A percentile compares a stretch with the other conserved stretches of the same genome.
These are phyloP conservation scores for Strix aluco DNA, from an alignment of 2,113 vertebrate genomes.

Conservation along the genomic window DNA sequence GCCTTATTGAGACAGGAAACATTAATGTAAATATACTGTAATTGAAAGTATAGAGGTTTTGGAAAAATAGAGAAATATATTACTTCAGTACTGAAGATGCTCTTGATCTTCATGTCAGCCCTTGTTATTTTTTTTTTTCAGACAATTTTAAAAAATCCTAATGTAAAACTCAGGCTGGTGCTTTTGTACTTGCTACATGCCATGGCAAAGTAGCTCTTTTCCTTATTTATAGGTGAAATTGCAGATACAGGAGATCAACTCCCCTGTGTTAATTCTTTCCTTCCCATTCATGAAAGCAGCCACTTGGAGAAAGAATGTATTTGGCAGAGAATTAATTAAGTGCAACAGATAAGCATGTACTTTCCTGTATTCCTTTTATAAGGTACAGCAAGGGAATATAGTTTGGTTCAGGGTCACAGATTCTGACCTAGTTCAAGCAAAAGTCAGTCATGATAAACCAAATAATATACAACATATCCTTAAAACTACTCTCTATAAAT, in stretches of 20 bases:
- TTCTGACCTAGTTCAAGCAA: neutral
- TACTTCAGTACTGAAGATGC: neutral
- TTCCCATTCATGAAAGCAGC: neutral
- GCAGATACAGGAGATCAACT: neutral
- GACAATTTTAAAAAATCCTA: neutral
- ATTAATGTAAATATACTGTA: neutral
- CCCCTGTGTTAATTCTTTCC: neutral
- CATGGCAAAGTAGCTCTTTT: neutral
- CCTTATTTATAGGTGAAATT: neutral
- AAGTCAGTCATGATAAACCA: neutral
- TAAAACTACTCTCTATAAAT: conserved; percentile 3
- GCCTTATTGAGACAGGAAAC: neutral
- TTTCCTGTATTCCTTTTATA: neutral
- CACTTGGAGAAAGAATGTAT: neutral
- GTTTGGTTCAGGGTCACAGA: neutral
- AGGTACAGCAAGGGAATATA: neutral
- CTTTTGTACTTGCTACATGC: neutral
- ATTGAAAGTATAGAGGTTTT: neutral
- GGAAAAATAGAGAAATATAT: neutral
- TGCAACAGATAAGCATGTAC: neutral
- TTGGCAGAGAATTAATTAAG: neutral
- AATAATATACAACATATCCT: neutral
- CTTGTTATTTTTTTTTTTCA: neutral
- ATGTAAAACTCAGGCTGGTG: neutral
- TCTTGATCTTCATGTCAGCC: neutral